Conservation (phyloP, 2,113 vertebrate species). For the Chionis minor region DNA sequence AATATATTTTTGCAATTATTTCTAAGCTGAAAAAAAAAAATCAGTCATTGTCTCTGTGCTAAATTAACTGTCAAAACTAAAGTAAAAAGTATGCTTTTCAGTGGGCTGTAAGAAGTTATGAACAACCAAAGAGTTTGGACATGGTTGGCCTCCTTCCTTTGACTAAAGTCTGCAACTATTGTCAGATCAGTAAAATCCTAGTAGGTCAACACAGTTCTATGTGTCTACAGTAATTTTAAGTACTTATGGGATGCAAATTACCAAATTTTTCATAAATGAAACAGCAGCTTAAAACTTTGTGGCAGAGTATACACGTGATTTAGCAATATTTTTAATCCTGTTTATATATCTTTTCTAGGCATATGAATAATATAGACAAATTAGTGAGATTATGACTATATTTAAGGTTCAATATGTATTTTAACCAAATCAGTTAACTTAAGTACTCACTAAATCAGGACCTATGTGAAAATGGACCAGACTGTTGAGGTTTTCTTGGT, state of each 20-base stretch:
- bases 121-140: background rate
- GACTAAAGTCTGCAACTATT: background rate
- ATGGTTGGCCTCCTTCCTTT: background rate
- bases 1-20: background rate
- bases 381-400: background rate
- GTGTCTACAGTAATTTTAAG: background rate
- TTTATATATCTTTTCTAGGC: background rate
- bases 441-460: background rate
- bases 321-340: background rate
- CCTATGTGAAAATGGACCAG: background rate
- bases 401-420: background rate
- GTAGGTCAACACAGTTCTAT: accelerated
- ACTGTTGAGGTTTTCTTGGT: background rate
- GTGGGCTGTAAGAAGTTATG: background rate
- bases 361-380: background rate
- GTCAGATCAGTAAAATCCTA: background rate
- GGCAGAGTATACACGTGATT: background rate
- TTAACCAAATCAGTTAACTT: background rate
- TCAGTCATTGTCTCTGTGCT: background rate
- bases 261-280: background rate
- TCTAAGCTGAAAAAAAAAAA: background rate
- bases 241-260: background rate
- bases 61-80: background rate
- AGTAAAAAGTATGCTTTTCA: background rate
- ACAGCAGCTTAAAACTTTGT: background rate